Evolutionary conservation across 2,113 vertebrate species (phyloP), one percentile per base, ranked within the genome.

Genomic region (Pelvicachromis taeniatus): DNA sequence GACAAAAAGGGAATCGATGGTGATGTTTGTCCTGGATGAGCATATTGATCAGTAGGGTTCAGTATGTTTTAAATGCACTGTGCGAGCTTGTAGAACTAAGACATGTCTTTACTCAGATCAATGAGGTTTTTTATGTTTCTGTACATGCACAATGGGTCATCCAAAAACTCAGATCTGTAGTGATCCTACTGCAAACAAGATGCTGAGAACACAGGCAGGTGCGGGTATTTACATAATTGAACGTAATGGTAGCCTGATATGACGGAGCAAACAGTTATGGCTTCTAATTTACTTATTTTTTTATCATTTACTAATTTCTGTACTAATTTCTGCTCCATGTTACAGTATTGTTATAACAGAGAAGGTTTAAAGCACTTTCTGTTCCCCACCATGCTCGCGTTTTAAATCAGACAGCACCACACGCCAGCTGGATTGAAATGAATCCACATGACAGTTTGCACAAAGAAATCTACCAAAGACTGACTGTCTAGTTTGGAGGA

Each of bases 41-140:
- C 83, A 82, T 61, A 91, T 84, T 23, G 70, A 89, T 86, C 83
- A 59, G 70, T 2, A 2, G n/a, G n/a, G 68, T 50, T 45, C 21
- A 45, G 21, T 48, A 73, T 73, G 65, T 42, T 80, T 80, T 48
- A 7, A 77, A 82, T 45, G 59, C 58, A 59, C 3, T 4, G 40
- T n/a, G 10, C 61, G 9, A 58, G 23, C 45, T 81, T 7, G 65
- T 23, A 16, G 4, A 45, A 26, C 68, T 75, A 42, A 31, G 42
- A 50, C 16, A 19, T 31, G 9, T 31, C 68, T 50, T 50, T 50
- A 5, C 9, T 75, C 17, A 1, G 40, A 48, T 75, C 68, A 3
- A 31, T 73, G 50, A 19, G 1, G 42, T 73, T 73, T 63, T 63
- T 48, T 7, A 48, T 73, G 23, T 11, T 73, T 50, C 42, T 6